Conservation (phyloP, 2,888 invertebrate species). For the Archaeoteleia sp. region DNA sequence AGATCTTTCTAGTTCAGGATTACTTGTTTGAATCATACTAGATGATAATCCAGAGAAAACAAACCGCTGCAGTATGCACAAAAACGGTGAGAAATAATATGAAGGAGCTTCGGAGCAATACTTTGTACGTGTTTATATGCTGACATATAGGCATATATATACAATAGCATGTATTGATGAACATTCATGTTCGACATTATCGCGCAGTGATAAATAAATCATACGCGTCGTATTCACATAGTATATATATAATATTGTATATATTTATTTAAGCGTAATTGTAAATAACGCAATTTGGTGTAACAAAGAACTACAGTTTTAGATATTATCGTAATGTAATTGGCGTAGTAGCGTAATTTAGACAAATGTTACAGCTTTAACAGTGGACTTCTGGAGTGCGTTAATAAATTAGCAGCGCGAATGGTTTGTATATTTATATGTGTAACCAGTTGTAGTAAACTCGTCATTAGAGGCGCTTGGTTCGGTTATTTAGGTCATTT, state of each 20-base stretch:
- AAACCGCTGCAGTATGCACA: conserved; percentile 49
- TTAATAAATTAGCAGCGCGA: conserved; percentile 19
- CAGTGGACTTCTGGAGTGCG: conserved; percentile 13
- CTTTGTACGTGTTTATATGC: conserved; percentile 21
- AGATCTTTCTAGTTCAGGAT: conserved; percentile 6
- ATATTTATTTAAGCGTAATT: conserved; percentile 23
- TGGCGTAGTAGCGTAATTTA: conserved; percentile 28
- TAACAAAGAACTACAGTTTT: conserved; percentile 19
- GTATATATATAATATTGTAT: conserved; percentile 32
- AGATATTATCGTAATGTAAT: conserved; percentile 29
- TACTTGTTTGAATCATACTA: conserved; percentile 27
- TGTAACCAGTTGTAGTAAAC: no score
- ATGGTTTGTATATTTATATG: conserved; percentile 3
- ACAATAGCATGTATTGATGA: conserved; percentile 24
- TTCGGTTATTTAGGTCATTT: no score
- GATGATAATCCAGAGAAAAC: conserved; percentile 33
- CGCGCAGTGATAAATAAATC: conserved; percentile 35
- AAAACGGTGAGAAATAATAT: conserved; percentile 33
- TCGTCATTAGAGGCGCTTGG: no score
- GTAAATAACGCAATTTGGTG: conserved; percentile 43
- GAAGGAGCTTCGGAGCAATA: conserved; percentile 45
- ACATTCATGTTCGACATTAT: conserved; percentile 34
- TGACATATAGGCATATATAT: conserved; percentile 10
- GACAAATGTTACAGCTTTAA: conserved; percentile 13
- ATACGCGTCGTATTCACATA: conserved; percentile 35